These are phyloP conservation scores for Aphrocallistes beatrix DNA, from an alignment of 37 sponge, comb jelly and placozoan genomes.

Conservation along the genomic window DNA sequence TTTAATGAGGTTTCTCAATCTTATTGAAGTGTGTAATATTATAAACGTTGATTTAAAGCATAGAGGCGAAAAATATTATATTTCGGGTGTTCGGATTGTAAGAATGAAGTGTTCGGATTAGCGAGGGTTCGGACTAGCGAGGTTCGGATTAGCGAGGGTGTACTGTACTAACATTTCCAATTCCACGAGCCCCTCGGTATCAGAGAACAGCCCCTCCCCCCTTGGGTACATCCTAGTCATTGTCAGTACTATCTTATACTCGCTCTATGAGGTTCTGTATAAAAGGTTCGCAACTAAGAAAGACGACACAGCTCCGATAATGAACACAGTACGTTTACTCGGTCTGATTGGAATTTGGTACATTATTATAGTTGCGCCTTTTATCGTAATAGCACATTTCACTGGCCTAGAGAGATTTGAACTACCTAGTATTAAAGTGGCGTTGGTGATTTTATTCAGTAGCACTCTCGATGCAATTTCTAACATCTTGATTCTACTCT, in stretches of 20 bases:
- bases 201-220: neutral
- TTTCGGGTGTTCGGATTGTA: too few relatives aligned
- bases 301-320: constrained; percentile 41
- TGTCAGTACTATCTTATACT: constrained; percentile 29
- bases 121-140: too few relatives aligned
- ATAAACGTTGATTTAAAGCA: too few relatives aligned
- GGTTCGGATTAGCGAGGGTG: too few relatives aligned
- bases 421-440: neutral
- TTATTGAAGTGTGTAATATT: too few relatives aligned
- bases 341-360: constrained; percentile 52
- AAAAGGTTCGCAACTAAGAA: constrained; percentile 36
- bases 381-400: neutral
- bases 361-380: neutral
- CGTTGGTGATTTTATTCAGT: neutral
- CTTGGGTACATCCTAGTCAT: neutral
- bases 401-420: neutral
- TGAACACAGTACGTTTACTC: constrained; percentile 42
- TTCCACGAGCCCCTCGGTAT: neutral
- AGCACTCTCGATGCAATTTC: neutral
- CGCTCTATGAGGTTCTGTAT: constrained; percentile 38
- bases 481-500: neutral
- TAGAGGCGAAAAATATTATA: too few relatives aligned
- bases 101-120: too few relatives aligned
- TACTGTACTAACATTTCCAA: neutral
- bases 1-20: too few relatives aligned